Base-by-base conservation (phyloP, 2,797 vertebrate genomes). In the Microctenopoma steveboyesi region DNA sequence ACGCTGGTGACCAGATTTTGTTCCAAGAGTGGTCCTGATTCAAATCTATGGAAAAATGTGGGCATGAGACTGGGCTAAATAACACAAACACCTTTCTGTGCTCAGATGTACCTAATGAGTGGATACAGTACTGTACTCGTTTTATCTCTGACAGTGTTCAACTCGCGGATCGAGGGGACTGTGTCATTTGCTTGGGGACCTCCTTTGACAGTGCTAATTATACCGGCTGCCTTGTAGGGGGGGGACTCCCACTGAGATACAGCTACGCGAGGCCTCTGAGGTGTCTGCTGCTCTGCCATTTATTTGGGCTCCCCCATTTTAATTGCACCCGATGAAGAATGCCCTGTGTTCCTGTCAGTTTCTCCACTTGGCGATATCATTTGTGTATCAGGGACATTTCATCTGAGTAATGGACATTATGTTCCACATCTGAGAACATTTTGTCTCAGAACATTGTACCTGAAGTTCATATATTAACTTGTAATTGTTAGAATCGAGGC, bases 121-220 rank as follows among this genome's bases (percentile, higher is more conserved):
- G 43, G 0, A 45, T n/a, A 16, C 15, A n/a, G 14, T 42, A 14
- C 28, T 30, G 28, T 4, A 30, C 28, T 40, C 27, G 37, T 69
- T 35, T 25, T 68, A 10, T 8, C 37, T 33, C 57, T 57, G 65
- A 72, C 59, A 48, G 53, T 47, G 68, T 47, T 78, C 50, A 64
- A 51, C 76, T 72, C 52, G 16, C 48, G 58, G 68, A 81, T 80
- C 14, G n/a, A 70, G 69, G 73, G 62, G 83, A 76, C 63, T 81
- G 80, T 82, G 69, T 84, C 70, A 65, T 64, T 82, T 18, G 37
- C 69, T 70, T 35, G 72, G 75, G 78, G 71, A 81, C 72, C 43
- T 75, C 54, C 72, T 82, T 62, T 83, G 69, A 84, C 80, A 76
- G 57, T 42, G 65, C 73, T 88, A 82, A 89, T 90, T 84, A 85